Evolutionary conservation across 2,888 invertebrate genomes (phyloP).

Genomic region (Microchrysa polita): DNA sequence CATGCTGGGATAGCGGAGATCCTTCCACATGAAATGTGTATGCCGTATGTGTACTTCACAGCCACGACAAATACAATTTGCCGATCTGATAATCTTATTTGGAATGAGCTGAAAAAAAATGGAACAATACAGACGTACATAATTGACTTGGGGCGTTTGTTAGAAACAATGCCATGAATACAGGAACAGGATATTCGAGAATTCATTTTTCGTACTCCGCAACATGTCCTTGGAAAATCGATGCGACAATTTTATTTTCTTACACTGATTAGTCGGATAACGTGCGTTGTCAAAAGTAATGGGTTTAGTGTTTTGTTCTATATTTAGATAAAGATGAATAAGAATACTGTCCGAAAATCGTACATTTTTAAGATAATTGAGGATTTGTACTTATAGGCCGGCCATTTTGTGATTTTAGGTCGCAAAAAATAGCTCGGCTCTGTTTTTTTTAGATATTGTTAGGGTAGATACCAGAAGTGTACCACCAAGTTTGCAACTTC

Average conservation of each 20-base stretch:
- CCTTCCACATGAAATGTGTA: too few species aligned
- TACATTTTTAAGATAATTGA: too few species aligned
- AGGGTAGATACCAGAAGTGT: too few species aligned
- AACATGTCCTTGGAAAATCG: conserved; percentile 14
- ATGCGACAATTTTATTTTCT: conserved; percentile 1
- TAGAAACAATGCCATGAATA: conserved; percentile 22
- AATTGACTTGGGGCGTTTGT: conserved; percentile 27
- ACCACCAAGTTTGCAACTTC: too few species aligned
- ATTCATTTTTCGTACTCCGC: conserved; percentile 11
- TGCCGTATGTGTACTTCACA: neutral
- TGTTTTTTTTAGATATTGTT: too few species aligned
- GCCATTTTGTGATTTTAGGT: too few species aligned
- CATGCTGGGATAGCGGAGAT: conserved; percentile 18
- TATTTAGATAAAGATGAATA: too few species aligned
- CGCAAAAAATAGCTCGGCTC: too few species aligned
- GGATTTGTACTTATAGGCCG: too few species aligned
- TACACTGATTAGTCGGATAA: neutral
- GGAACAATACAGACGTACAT: neutral
- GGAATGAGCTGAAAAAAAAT: neutral
- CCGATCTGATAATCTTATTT: conserved; percentile 19
- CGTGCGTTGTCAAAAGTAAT: neutral
- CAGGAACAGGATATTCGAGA: neutral
- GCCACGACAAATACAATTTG: conserved; percentile 26
- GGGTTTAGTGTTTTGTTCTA: conserved; percentile 10
- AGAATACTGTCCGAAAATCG: too few species aligned